These are phyloP conservation scores for Cheilosia vernalis DNA, from an alignment of 2,888 invertebrate genomes.

Conservation along the genomic window DNA sequence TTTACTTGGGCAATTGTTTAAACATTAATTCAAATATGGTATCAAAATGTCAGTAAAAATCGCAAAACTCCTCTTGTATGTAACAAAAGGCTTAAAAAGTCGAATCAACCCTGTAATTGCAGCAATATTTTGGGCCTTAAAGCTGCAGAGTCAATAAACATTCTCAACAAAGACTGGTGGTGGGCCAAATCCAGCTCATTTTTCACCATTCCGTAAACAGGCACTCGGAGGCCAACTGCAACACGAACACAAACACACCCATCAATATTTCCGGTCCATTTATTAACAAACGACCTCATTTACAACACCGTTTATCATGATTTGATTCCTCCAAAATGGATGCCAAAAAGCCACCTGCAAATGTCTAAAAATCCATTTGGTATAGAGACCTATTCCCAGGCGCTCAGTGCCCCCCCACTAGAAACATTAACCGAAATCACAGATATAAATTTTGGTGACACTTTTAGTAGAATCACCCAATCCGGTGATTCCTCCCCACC, in stretches of 20 bases:
- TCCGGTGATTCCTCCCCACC: constrained; percentile 48
- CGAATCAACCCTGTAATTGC: no score
- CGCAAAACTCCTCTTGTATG: no score
- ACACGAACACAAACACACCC: constrained; percentile 29
- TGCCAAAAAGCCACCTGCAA: constrained; percentile 72
- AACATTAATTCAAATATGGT: no score
- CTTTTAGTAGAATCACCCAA: constrained; percentile 72
- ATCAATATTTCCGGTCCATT: constrained; percentile 68
- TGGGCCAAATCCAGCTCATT: constrained; percentile 18
- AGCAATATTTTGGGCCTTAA: no score
- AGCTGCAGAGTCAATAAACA: no score
- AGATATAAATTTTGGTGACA: constrained; percentile 72
- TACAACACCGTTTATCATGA: constrained; percentile 63
- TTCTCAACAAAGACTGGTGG: background rate
- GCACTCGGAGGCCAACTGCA: background rate
- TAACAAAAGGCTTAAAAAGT: no score
- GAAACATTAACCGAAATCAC: constrained; percentile 65
- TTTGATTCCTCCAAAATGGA: constrained; percentile 57
- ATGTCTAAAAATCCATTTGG: constrained; percentile 63
- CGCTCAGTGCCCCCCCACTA: background rate
- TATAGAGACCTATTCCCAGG: constrained; percentile 10
- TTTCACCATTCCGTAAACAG: constrained; percentile 31
- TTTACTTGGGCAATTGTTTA: no score
- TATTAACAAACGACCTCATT: constrained; percentile 70
- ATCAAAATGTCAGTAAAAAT: no score